These are phyloP conservation scores for Myotis daubentonii DNA, from an alignment of 2,797 vertebrate species.

Conservation along the genomic window DNA sequence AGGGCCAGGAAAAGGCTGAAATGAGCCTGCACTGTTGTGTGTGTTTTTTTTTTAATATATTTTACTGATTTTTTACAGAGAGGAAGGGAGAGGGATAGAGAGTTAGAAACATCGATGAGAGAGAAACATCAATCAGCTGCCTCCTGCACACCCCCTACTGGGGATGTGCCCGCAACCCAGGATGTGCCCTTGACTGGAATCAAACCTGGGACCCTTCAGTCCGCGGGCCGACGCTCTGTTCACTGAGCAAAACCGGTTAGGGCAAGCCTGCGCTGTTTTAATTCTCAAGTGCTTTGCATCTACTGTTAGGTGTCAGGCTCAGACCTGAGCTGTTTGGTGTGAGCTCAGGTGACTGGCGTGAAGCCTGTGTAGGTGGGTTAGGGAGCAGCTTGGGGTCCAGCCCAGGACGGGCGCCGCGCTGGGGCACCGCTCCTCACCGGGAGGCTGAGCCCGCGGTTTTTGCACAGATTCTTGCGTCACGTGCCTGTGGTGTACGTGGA, in stretches of 20 bases:
- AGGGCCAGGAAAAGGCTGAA: not conserved
- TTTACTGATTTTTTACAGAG: too few species aligned
- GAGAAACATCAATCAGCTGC: too few species aligned
- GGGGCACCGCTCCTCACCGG: rapidly evolving
- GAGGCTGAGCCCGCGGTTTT: not conserved
- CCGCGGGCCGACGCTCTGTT: too few species aligned
- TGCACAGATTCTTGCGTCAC: constrained; percentile 94
- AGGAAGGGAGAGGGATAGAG: too few species aligned
- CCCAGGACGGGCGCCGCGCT: not conserved
- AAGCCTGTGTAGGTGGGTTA: rapidly evolving
- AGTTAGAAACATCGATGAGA: too few species aligned
- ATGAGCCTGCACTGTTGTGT: not conserved
- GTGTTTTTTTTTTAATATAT: too few species aligned
- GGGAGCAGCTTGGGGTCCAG: not conserved
- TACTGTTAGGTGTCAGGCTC: rapidly evolving
- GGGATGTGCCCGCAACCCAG: too few species aligned
- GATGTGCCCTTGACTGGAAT: too few species aligned
- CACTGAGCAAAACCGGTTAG: too few species aligned
- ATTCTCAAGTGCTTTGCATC: rapidly evolving
- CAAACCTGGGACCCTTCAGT: too few species aligned
- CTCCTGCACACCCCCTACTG: too few species aligned
- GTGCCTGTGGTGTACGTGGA: constrained; percentile 99
- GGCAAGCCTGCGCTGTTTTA: rapidly evolving
- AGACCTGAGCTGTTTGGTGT: not conserved
- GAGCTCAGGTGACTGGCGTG: rapidly evolving